Evolutionary conservation across 1,140 invertebrate species (phyloP).

Genomic region (Hirudo medicinalis): DNA sequence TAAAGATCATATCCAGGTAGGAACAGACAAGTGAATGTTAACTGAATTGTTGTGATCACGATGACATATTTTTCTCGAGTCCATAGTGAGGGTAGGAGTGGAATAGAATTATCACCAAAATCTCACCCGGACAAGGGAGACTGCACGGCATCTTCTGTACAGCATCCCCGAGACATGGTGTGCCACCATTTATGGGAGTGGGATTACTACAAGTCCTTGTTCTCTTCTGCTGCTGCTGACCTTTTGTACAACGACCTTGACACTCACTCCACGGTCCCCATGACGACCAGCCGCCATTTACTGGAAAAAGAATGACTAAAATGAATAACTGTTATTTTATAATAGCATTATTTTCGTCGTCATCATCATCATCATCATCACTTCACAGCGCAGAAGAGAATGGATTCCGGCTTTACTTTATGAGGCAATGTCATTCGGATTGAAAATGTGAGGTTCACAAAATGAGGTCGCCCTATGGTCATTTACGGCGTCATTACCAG

Average conservation of each 20-base stretch:
- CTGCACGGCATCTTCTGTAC: slow-evolving; percentile 68
- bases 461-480: too few relatives aligned
- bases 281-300: slow-evolving; percentile 75
- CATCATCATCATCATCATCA: not conserved
- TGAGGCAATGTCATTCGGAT: too few relatives aligned
- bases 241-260: slow-evolving; percentile 25
- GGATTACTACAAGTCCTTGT: slow-evolving; percentile 68
- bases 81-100: too few relatives aligned
- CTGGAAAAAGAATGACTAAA: slow-evolving; percentile 47
- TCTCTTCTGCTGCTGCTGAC: slow-evolving; percentile 20
- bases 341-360: slow-evolving; percentile 1
- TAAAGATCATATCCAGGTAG: too few relatives aligned
- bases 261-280: slow-evolving; percentile 81
- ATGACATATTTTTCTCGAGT: too few relatives aligned
- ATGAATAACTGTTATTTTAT: not conserved
- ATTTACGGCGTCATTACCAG: too few relatives aligned
- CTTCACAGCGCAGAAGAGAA: too few relatives aligned
- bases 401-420: too few relatives aligned
- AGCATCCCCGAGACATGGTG: slow-evolving; percentile 60
- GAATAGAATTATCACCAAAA: not conserved
- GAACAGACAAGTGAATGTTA: too few relatives aligned
- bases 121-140: slow-evolving; percentile 63
- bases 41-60: too few relatives aligned
- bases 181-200: slow-evolving; percentile 69
- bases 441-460: too few relatives aligned